These are phyloP conservation scores for Andrena fulva DNA, from an alignment of 2,888 invertebrate species.

Conservation along the genomic window DNA sequence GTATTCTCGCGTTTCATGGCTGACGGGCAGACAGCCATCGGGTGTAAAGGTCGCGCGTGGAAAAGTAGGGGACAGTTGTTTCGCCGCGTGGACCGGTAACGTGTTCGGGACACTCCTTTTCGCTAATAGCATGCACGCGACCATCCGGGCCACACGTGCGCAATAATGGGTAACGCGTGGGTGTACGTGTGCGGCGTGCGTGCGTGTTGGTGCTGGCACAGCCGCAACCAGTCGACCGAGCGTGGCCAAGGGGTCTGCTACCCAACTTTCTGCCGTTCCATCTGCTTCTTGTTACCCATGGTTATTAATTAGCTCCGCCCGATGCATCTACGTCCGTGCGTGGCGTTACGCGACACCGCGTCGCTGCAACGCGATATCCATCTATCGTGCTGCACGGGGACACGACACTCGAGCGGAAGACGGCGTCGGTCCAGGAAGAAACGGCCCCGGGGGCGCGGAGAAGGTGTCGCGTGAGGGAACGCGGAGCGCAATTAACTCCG, in stretches of 20 bases:
- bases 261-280: constrained; percentile 75
- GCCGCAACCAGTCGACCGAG: constrained; percentile 47
- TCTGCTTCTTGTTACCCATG: constrained; percentile 82
- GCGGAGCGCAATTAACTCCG: constrained; percentile 63
- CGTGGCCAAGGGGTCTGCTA: constrained; percentile 51
- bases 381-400: background rate
- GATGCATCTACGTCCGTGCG: constrained; percentile 30
- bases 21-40: constrained; percentile 16
- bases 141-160: constrained; percentile 83
- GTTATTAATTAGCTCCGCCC: constrained; percentile 81
- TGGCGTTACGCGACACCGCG: constrained; percentile 18
- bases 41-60: constrained; percentile 20
- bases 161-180: constrained; percentile 80
- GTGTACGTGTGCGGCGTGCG: constrained; percentile 55
- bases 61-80: constrained; percentile 64
- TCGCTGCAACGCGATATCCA: constrained; percentile 32
- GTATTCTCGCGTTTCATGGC: constrained; percentile 63
- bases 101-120: constrained; percentile 73
- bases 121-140: constrained; percentile 83
- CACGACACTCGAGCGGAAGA: constrained; percentile 23
- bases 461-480: constrained; percentile 41
- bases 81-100: constrained; percentile 53
- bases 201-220: constrained; percentile 27
- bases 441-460: constrained; percentile 5
- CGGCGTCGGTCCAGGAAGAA: constrained; percentile 11